phyloP scores from a whole-genome alignment of 2,797 vertebrate species.

The Platalea minor region DNA sequence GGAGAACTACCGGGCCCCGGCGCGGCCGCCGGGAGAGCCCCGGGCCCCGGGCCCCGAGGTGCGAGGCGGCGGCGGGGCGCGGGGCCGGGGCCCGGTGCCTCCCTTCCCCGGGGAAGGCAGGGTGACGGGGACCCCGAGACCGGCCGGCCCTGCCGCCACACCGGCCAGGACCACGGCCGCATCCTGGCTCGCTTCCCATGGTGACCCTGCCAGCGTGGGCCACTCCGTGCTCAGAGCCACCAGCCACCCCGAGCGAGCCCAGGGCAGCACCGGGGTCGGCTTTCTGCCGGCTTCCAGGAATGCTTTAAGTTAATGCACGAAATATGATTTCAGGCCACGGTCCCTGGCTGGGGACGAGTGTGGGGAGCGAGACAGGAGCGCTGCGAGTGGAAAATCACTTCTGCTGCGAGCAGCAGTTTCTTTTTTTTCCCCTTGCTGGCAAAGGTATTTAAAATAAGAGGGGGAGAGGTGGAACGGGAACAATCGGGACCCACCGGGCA shows the following conservation, averaged over 20 bases:
- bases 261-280: background rate
- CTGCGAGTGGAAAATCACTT: slow-evolving; percentile 31
- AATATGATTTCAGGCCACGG: background rate
- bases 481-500: background rate
- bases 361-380: background rate
- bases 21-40: background rate
- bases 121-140: background rate
- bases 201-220: accelerated
- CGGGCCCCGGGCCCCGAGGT: background rate
- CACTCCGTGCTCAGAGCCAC: accelerated
- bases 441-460: background rate
- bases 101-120: background rate
- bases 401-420: slow-evolving; percentile 29
- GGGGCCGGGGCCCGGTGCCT: background rate
- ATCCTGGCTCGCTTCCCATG: accelerated
- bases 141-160: accelerated
- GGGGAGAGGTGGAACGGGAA: background rate
- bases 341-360: background rate
- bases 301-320: background rate
- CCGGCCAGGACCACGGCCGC: accelerated
- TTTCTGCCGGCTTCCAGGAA: background rate
- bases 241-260: background rate
- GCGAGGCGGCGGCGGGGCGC: background rate
- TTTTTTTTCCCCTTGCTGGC: background rate
- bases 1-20: slow-evolving; percentile 6